These are phyloP conservation scores for Steinernema feltiae DNA, from an alignment of 1,140 invertebrate species.

Conservation along the genomic window DNA sequence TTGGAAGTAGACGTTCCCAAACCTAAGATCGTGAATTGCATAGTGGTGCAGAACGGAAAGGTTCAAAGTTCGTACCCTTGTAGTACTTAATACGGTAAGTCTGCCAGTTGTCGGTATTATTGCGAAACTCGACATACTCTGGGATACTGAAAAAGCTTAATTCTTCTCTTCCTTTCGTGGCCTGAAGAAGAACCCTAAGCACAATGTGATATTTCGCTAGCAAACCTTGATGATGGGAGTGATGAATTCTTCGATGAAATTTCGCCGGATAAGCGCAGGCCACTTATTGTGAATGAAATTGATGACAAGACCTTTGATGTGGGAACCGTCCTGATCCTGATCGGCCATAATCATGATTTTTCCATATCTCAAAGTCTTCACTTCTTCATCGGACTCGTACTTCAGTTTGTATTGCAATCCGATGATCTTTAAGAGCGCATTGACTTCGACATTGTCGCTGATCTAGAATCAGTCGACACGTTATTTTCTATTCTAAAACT, in stretches of 20 bases:
- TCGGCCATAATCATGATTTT: conserved; percentile 87
- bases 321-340: conserved; percentile 77
- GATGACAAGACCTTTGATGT: conserved; percentile 89
- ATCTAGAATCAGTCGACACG: conserved; percentile 65
- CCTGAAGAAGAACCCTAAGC: conserved; percentile 60
- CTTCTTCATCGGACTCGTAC: conserved; percentile 77
- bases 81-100: conserved; percentile 96
- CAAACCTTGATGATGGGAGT: conserved; percentile 89
- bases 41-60: conserved; percentile 14
- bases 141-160: conserved; percentile 90
- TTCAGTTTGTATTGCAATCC: conserved; percentile 91
- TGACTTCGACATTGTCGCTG: conserved; percentile 93
- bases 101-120: conserved; percentile 76
- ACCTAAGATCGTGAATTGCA: conserved; percentile 61
- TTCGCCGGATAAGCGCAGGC: conserved; percentile 74
- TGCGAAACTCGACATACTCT: conserved; percentile 96
- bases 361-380: conserved; percentile 86
- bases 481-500: neutral
- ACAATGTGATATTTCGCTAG: conserved; percentile 12
- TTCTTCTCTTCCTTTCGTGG: conserved; percentile 75
- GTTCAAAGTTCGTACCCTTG: conserved; percentile 68
- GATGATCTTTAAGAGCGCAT: conserved; percentile 88
- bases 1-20: conserved; percentile 96
- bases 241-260: conserved; percentile 97
- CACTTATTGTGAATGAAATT: conserved; percentile 98